Evolutionary conservation across 2,113 vertebrate genomes (phyloP), one percentile per base, ranked within the genome.

Genomic region (Sapajus apella): DNA sequence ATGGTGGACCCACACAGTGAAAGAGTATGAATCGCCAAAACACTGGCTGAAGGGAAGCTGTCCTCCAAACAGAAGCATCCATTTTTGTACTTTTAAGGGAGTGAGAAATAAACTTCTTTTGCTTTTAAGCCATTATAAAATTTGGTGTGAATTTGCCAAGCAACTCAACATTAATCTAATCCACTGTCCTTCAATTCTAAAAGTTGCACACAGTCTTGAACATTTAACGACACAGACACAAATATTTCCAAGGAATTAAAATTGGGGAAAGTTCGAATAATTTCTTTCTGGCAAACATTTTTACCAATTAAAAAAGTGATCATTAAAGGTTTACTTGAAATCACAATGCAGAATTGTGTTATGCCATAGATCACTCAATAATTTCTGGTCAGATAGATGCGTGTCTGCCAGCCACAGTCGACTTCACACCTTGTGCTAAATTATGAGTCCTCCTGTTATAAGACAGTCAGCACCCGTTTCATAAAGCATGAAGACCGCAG

Each of bases 301-400:
- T 47, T 32, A 52, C 35, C 43, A 40, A 21, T 66, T 61, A 27
- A 87, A 37, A 40, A 21, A 45, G 23, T 23, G 35, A 40, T 25
- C 20, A 50, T 56, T 56, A 84, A 35, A 58, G 40, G 50, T 58
- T 70, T 88, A 88, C 55, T 68, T 86, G 12, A 70, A 93, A 40
- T 79, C 32, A 72, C 14, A 64, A 8, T 14, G 45, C 4, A 47
- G 16, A 90, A 85, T 64, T 64, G 16, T 58, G 8, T 72, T 72
- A 56, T 61, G 40, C 21, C 27, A 43, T 45, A 70, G 21, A 10
- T 6, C 8, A 4, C 20, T 83, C 21, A 50, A 50, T 88, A 75
- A 73, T 40, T 50, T 87, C 30, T 64, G 37, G 35, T 61, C 66
- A 88, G 23, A 73, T 61, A 4, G 7, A 18, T 50, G 55, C 25